phyloP scores from a whole-genome alignment of 2,888 invertebrate genomes.

The Strigamia transsilvanica region DNA sequence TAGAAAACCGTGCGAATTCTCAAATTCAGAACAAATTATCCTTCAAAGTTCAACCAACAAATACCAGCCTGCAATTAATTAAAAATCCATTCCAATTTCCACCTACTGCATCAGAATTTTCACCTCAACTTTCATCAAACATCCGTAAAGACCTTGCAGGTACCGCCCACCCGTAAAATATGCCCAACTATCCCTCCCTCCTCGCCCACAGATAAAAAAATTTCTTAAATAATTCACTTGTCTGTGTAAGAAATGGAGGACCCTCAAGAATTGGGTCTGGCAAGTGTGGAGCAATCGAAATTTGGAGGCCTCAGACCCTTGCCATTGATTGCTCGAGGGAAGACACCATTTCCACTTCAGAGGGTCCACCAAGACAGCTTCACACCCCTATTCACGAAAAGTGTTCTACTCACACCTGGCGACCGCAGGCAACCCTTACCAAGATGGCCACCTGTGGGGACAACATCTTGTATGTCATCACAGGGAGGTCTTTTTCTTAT shows the following conservation, averaged over 20 bases:
- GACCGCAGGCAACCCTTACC: constrained; percentile 24
- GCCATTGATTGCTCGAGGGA: constrained; percentile 49
- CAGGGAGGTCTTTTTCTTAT: neutral
- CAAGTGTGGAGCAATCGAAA: constrained; percentile 48
- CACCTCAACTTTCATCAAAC: constrained; percentile 26
- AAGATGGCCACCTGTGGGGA: constrained; percentile 49
- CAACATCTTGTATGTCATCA: constrained; percentile 39
- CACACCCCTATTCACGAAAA: constrained; percentile 31
- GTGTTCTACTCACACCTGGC: constrained; percentile 41
- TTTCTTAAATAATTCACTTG: constrained; percentile 40
- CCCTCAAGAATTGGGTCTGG: constrained; percentile 43
- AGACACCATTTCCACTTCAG: constrained; percentile 49
- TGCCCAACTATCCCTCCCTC: neutral
- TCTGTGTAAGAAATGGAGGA: constrained; percentile 39
- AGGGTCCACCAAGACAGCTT: constrained; percentile 45
- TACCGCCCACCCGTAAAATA: constrained; percentile 19
- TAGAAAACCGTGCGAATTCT: neutral
- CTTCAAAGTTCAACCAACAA: constrained; percentile 3
- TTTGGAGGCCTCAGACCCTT: constrained; percentile 49
- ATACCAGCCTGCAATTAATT: constrained; percentile 32
- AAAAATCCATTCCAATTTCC: constrained; percentile 49
- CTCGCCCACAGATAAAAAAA: neutral
- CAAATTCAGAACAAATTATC: constrained; percentile 24
- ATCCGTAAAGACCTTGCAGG: constrained; percentile 20
- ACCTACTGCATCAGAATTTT: constrained; percentile 1